phyloP scores from a whole-genome alignment of 1,140 invertebrate species.

The Heliconius hermathena region DNA sequence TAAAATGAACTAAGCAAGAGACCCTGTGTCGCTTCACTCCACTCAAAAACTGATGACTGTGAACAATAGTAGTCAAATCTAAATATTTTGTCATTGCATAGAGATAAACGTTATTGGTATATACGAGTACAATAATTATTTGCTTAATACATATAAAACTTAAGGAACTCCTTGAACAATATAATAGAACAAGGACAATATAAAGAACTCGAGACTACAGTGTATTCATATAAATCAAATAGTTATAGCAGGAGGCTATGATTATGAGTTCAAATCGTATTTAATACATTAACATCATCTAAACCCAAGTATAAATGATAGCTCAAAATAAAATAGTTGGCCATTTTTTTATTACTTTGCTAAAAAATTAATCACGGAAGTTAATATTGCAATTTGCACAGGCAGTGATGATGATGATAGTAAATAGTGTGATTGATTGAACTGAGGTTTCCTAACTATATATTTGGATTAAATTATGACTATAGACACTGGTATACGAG shows the following conservation, averaged over 20 bases:
- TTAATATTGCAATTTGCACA: background rate
- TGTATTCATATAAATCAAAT: background rate
- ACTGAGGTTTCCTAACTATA: background rate
- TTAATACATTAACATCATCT: no score
- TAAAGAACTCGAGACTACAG: background rate
- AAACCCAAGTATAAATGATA: no score
- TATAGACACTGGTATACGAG: background rate
- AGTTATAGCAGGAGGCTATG: background rate
- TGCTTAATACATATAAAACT: background rate
- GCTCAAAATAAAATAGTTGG: no score
- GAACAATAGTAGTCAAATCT: slow-evolving; percentile 21
- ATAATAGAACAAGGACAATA: slow-evolving; percentile 18
- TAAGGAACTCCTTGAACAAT: background rate
- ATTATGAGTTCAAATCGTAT: no score
- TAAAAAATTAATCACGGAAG: background rate
- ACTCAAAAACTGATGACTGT: slow-evolving; percentile 77
- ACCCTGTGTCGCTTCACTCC: slow-evolving; percentile 84
- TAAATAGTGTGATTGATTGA: background rate
- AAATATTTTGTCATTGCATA: background rate
- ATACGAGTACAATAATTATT: background rate
- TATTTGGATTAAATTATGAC: background rate
- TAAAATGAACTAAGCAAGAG: slow-evolving; percentile 83
- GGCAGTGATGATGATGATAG: background rate
- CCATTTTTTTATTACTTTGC: no score
- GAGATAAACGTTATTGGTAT: background rate